Percentiles rank a stretch among this genome's conserved stretches.
Evolutionary conservation across 2,113 vertebrate genomes (phyloP).

Genomic region (Phylloscopus whistleri): DNA sequence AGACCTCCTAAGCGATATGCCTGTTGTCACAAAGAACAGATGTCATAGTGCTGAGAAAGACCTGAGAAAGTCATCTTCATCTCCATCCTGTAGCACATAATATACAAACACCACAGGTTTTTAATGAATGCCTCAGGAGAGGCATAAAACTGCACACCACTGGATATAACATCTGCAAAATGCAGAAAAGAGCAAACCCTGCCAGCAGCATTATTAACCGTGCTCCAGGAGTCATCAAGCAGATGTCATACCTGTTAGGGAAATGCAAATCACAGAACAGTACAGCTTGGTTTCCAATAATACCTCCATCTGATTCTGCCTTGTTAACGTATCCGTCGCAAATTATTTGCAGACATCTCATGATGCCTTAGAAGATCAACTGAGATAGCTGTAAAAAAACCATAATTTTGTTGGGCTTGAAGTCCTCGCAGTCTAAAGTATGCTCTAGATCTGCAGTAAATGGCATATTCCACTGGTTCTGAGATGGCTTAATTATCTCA

Average conservation of each 20-base stretch:
- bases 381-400: neutral
- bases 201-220: neutral
- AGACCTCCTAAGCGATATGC: neutral
- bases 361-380: neutral
- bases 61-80: neutral
- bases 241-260: constrained; percentile 5
- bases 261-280: neutral
- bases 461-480: neutral
- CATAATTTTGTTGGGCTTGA: neutral
- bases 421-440: neutral
- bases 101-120: neutral
- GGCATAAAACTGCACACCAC: neutral
- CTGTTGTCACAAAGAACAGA: neutral
- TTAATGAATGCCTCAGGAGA: constrained; percentile 11
- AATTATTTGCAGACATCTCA: neutral
- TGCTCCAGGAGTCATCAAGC: neutral
- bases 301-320: neutral
- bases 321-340: neutral
- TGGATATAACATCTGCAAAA: constrained; percentile 49
- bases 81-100: neutral
- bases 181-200: neutral
- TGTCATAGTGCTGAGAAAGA: neutral
- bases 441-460: neutral
- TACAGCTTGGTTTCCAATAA: neutral
- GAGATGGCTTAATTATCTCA: neutral